These are phyloP conservation scores for Leucophenga montana DNA, from an alignment of 2,888 invertebrate species.

Conservation along the genomic window DNA sequence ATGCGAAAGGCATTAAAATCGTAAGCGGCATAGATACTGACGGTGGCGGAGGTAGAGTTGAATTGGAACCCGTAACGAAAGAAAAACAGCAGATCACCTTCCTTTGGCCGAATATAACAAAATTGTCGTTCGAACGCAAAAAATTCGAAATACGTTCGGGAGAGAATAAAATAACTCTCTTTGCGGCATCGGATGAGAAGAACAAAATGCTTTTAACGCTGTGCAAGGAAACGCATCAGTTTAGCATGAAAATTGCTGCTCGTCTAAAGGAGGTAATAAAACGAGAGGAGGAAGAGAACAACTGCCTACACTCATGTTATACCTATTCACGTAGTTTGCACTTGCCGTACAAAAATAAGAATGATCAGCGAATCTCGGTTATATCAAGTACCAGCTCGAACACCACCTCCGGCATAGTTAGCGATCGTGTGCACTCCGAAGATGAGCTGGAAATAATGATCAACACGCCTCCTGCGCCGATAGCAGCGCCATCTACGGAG, in stretches of 20 bases:
- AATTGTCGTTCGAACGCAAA: constrained; percentile 95
- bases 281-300: constrained; percentile 88
- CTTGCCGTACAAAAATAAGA: constrained; percentile 79
- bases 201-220: constrained; percentile 90
- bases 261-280: constrained; percentile 86
- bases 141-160: constrained; percentile 96
- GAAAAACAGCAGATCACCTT: constrained; percentile 82
- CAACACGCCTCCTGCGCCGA: constrained; percentile 83
- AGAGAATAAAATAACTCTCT: constrained; percentile 90
- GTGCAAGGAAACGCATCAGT: constrained; percentile 94
- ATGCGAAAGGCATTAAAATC: constrained; percentile 92
- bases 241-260: constrained; percentile 93
- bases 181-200: constrained; percentile 93
- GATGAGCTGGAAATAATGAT: constrained; percentile 94
- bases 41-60: constrained; percentile 70
- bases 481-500: constrained; percentile 85
- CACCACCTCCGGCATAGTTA: constrained; percentile 96
- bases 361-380: constrained; percentile 89
- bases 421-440: constrained; percentile 94
- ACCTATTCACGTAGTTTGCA: constrained; percentile 80
- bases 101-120: constrained; percentile 96
- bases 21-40: constrained; percentile 76
- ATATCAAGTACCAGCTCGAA: constrained; percentile 96
- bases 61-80: constrained; percentile 37
- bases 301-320: constrained; percentile 80